These are phyloP conservation scores for Rhadinocentrus ornatus DNA, from an alignment of 2,797 vertebrate genomes.

Conservation along the genomic window DNA sequence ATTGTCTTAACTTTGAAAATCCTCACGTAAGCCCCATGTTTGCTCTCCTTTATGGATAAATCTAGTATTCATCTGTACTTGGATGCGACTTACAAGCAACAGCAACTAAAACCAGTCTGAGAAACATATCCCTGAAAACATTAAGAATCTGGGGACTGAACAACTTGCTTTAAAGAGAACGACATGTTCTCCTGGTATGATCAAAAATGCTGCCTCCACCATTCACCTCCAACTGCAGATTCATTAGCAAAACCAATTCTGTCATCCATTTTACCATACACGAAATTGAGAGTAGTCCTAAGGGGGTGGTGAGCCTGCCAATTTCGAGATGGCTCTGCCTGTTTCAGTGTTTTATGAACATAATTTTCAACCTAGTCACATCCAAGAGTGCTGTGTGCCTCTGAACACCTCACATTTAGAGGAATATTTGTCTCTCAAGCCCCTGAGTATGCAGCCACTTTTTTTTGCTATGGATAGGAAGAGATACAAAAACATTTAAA, in stretches of 20 bases:
- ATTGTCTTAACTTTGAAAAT: conserved; percentile 25
- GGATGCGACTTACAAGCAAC: conserved; percentile 21
- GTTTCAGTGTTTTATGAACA: conserved; percentile 25
- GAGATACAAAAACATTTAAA: too few species aligned
- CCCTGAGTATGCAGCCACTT: background rate
- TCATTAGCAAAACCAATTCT: conserved; percentile 59
- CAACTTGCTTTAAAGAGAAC: conserved; percentile 53
- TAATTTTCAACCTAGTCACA: conserved; percentile 50
- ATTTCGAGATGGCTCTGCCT: conserved; percentile 33
- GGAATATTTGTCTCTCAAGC: conserved; percentile 51
- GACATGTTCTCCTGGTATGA: conserved; percentile 25
- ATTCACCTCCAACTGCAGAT: conserved; percentile 47
- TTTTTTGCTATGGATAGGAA: background rate
- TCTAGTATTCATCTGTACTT: conserved; percentile 13
- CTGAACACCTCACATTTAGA: conserved; percentile 51
- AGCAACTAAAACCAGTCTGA: conserved; percentile 14
- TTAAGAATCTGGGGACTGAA: conserved; percentile 39
- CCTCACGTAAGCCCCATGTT: conserved; percentile 6
- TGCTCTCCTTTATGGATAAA: conserved; percentile 18
- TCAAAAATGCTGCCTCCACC: conserved; percentile 44
- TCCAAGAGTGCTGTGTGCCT: conserved; percentile 28
- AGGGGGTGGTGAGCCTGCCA: conserved; percentile 39
- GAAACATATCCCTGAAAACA: conserved; percentile 21
- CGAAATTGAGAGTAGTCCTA: conserved; percentile 39
- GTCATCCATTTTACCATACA: conserved; percentile 54